These are phyloP conservation scores for Drosophila cognata DNA, from an alignment of 2,888 invertebrate genomes.

Conservation along the genomic window DNA sequence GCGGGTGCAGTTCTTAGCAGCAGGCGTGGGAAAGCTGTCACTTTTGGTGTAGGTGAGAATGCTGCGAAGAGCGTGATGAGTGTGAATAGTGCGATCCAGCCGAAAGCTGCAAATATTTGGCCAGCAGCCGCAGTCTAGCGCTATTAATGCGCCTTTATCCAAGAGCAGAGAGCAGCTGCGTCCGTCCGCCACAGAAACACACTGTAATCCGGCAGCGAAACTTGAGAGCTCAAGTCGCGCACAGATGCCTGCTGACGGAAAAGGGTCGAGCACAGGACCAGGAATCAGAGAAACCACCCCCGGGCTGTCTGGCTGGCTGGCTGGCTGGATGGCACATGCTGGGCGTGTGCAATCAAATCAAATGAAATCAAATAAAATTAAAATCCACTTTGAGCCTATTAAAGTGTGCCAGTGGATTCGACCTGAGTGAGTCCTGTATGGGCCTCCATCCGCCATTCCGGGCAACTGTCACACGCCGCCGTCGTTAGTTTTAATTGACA, in stretches of 20 bases:
- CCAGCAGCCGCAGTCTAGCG: constrained; percentile 67
- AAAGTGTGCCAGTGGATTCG: constrained; percentile 68
- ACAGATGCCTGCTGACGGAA: constrained; percentile 38
- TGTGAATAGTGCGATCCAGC: background rate
- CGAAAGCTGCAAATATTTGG: constrained; percentile 12
- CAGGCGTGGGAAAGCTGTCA: constrained; percentile 78
- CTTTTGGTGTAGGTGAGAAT: constrained; percentile 39
- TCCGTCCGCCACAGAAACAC: constrained; percentile 43
- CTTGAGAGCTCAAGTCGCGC: constrained; percentile 64
- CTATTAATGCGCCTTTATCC: constrained; percentile 79
- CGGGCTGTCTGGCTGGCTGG: constrained; percentile 12
- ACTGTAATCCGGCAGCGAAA: constrained; percentile 60
- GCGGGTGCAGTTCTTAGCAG: constrained; percentile 48
- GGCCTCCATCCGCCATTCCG: constrained; percentile 1
- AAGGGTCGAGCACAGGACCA: constrained; percentile 45
- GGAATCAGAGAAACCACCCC: constrained; percentile 50
- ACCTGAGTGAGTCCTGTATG: constrained; percentile 1
- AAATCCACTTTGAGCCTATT: constrained; percentile 84
- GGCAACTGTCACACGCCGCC: constrained; percentile 58
- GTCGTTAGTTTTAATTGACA: constrained; percentile 83
- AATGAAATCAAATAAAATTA: constrained; percentile 83
- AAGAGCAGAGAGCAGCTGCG: constrained; percentile 31
- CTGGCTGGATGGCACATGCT: constrained; percentile 49
- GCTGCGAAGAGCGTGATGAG: constrained; percentile 2
- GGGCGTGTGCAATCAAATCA: constrained; percentile 78